These are phyloP conservation scores for Syncerus caffer DNA, from an alignment of 2,797 vertebrate species.

Conservation along the genomic window DNA sequence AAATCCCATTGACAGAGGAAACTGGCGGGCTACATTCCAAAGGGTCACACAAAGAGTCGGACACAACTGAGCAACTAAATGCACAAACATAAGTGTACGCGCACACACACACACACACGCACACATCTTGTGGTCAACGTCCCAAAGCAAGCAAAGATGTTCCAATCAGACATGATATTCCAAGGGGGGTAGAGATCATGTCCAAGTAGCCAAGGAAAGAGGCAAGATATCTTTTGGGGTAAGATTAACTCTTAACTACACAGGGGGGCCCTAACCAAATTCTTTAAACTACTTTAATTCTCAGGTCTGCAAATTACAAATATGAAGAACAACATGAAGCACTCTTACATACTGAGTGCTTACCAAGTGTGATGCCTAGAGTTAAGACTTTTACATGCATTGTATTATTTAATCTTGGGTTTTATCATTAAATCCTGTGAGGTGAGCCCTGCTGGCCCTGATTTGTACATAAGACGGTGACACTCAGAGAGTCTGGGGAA, in stretches of 20 bases:
- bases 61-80: not conserved
- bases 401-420: not conserved
- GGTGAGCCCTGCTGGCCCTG: not conserved
- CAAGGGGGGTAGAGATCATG: not conserved
- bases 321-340: not conserved
- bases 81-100: not conserved
- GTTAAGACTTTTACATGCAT: not conserved
- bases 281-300: constrained; percentile 10
- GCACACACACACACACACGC: too few relatives aligned
- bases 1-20: not conserved
- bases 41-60: not conserved
- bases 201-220: not conserved
- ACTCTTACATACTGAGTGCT: not conserved
- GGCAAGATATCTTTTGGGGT: not conserved
- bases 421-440: not conserved
- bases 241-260: not conserved
- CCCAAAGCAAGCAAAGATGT: not conserved
- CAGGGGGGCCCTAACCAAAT: not conserved
- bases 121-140: not conserved
- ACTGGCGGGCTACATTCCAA: not conserved
- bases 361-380: not conserved
- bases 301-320: constrained; percentile 1
- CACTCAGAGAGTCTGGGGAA: not conserved
- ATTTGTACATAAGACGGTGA: not conserved
- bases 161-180: not conserved